Evolutionary conservation across 2,888 invertebrate genomes (phyloP), one percentile per base, ranked within the genome.

Genomic region (Apantesis nais): DNA sequence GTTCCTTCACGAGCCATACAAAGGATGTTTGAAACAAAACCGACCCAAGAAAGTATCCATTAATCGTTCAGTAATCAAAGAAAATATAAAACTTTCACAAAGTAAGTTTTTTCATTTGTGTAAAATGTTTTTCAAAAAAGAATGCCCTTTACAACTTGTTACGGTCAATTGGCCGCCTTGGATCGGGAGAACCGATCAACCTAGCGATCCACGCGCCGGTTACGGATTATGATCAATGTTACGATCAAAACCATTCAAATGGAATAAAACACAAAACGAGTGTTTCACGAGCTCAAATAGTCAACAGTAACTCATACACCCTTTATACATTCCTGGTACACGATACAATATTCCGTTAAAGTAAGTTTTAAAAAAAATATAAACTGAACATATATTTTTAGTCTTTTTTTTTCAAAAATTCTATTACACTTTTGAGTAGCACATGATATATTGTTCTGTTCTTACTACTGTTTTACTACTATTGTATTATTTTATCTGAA

Each of bases 161-260:
- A 61, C 69, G 69, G 44, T 69, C 44, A 69, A 69, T 69, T 37
- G 64, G 69, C 25, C 58, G n/a, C 63, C 34, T 65, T 34, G 52
- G 63, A 58, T 55, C 62, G 60, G 65, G 61, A 29, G 44, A 58
- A 58, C 62, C 62, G 58, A 79, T 78, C 74, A 71, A 31, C 34
- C 55, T 58, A 70, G 72, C 72, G 75, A 79, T 77, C 44, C 70
- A 70, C 41, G 66, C 66, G 44, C 16, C 62, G n/a, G 58, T 63
- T 71, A 71, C 58, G 39, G 67, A 62, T 72, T 72, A 79, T 77
- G 79, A 77, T 74, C 77, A 68, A 73, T 74, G 71, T 76, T 60
- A 70, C 72, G 71, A 61, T 44, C 60, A 48, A 67, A 29, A 19
- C 58, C 25, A 66, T 41, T 44, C 66, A 55, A 39, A 44, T 63